Conservation (phyloP, 2,888 invertebrate genomes). For the Sthenelais limicola region DNA sequence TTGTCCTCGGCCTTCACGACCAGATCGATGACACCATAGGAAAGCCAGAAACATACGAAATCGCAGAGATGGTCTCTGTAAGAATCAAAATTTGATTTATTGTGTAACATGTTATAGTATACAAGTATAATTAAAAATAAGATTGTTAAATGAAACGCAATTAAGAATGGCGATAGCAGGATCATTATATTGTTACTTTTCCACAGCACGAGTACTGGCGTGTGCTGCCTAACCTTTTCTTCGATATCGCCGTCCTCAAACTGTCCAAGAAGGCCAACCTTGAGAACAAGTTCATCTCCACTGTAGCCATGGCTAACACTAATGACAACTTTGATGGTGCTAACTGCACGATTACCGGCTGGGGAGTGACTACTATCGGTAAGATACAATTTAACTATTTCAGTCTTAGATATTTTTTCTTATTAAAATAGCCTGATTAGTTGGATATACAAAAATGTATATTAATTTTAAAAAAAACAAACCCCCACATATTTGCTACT, state of each 20-base stretch:
- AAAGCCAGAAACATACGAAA: constrained; percentile 7
- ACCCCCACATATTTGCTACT: too few species aligned
- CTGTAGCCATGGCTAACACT: constrained; percentile 1
- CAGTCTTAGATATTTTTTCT: too few species aligned
- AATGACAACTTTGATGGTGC: constrained; percentile 27
- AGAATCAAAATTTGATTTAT: neutral
- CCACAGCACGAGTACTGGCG: constrained; percentile 16
- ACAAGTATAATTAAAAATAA: neutral
- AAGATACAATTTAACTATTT: too few species aligned
- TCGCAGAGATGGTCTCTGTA: neutral
- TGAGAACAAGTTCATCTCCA: neutral
- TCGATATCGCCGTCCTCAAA: constrained; percentile 20
- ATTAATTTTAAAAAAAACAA: neutral
- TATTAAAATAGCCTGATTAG: neutral
- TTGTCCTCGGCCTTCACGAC: constrained; percentile 8
- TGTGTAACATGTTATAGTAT: neutral
- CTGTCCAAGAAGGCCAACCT: constrained; percentile 16
- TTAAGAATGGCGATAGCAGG: neutral
- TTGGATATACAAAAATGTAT: neutral
- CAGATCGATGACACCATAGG: constrained; percentile 11
- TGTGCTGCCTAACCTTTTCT: constrained; percentile 3
- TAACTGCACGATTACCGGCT: constrained; percentile 22
- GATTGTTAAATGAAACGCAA: neutral
- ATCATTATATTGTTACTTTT: neutral
- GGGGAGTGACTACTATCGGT: constrained; percentile 20